A percentile compares a stretch with the other conserved stretches of the same genome.
Evolutionary conservation across 1,140 invertebrate genomes (phyloP).

Genomic region (Drosophila auraria): DNA sequence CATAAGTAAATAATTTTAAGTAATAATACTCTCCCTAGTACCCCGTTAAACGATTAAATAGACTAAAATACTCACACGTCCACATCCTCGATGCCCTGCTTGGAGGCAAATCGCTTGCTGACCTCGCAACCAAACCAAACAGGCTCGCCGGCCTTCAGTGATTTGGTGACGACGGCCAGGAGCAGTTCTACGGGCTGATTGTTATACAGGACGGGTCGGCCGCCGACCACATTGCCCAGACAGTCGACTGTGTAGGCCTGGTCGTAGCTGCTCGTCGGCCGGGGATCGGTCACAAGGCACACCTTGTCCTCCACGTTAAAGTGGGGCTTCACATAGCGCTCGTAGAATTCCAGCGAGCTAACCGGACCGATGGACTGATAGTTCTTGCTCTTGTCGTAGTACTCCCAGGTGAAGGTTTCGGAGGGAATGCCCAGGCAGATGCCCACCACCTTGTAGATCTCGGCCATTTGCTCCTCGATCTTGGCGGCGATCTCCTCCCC

Average conservation of each 20-base stretch:
- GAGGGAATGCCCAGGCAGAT: conserved; percentile 93
- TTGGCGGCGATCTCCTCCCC: conserved; percentile 86
- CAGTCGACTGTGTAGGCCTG: conserved; percentile 94
- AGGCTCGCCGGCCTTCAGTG: conserved; percentile 92
- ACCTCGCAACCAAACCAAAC: conserved; percentile 98
- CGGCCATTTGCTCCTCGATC: conserved; percentile 89
- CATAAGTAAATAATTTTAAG: too few relatives aligned
- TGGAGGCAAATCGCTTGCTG: conserved; percentile 91
- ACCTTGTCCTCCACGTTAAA: conserved; percentile 95
- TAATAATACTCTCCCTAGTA: too few relatives aligned
- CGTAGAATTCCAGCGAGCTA: conserved; percentile 92
- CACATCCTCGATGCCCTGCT: conserved; percentile 93
- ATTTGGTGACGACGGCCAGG: conserved; percentile 90
- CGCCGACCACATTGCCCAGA: conserved; percentile 93
- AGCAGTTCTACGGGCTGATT: conserved; percentile 93
- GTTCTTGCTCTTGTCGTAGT: conserved; percentile 94
- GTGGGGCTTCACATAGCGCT: conserved; percentile 91
- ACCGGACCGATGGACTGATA: conserved; percentile 92
- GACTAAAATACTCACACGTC: conserved; percentile 87
- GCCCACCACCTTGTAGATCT: conserved; percentile 93
- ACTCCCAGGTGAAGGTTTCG: conserved; percentile 94
- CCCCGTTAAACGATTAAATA: neutral
- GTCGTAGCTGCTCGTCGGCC: conserved; percentile 91
- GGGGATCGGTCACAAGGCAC: conserved; percentile 94
- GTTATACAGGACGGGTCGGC: conserved; percentile 92